Conservation (phyloP, 2,113 vertebrate genomes). For the Gymnogyps californianus region DNA sequence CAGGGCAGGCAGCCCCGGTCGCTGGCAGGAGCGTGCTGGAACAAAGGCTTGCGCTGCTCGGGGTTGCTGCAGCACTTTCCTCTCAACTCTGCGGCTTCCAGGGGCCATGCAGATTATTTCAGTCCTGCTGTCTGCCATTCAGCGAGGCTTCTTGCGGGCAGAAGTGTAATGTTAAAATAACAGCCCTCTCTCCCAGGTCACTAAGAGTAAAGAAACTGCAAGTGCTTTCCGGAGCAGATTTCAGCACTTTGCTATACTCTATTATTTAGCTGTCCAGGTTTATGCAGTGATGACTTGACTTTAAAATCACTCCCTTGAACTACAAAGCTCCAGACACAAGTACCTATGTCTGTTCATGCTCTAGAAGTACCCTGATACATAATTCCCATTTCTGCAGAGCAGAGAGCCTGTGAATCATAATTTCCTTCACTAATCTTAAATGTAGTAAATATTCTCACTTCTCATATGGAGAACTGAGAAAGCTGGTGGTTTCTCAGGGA, state of each 20-base stretch:
- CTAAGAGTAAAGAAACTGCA: neutral
- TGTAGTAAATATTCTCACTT: neutral
- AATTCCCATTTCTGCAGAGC: neutral
- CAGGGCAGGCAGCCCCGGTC: neutral
- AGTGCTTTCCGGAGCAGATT: neutral
- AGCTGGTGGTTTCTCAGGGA: neutral
- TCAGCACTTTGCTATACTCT: neutral
- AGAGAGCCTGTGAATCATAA: neutral
- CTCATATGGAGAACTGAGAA: neutral
- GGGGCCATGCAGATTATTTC: neutral
- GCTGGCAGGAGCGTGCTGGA: neutral
- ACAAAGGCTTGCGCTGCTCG: neutral
- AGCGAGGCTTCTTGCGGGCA: neutral
- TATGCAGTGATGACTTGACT: neutral
- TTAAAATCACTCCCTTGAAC: neutral
- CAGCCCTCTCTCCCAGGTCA: neutral
- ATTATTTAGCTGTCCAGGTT: slow-evolving; percentile 24
- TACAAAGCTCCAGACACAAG: neutral
- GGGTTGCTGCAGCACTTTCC: neutral
- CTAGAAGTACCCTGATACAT: neutral
- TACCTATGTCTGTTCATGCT: neutral
- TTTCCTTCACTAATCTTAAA: neutral
- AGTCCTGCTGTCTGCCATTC: neutral
- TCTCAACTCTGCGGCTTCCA: neutral
- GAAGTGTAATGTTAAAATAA: slow-evolving; percentile 7